A percentile compares a stretch with the other conserved stretches of the same genome.
phyloP scores from a whole-genome alignment of 2,888 invertebrate genomes.

The Andricus quercusramuli region DNA sequence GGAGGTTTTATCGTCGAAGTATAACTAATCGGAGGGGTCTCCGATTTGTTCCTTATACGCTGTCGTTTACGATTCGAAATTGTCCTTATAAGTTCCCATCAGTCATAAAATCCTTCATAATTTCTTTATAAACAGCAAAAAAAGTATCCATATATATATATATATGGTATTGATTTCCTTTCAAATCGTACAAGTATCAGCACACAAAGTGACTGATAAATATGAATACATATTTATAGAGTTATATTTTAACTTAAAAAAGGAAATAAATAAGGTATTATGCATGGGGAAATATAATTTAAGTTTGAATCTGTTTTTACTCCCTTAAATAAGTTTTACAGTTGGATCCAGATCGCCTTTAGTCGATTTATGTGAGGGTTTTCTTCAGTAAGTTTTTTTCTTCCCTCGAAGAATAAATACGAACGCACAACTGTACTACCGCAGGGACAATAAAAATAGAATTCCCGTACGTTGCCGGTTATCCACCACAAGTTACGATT shows the following conservation, averaged over 20 bases:
- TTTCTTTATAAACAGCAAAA: not conserved
- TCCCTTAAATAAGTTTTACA: not conserved
- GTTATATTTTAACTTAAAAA: too few relatives aligned
- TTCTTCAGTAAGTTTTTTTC: not conserved
- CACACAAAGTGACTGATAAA: too few relatives aligned
- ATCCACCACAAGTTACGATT: slow-evolving; percentile 69
- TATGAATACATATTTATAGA: too few relatives aligned
- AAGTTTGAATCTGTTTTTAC: too few relatives aligned
- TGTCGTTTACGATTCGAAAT: slow-evolving; percentile 20
- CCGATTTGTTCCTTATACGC: slow-evolving; percentile 36
- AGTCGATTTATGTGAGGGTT: not conserved
- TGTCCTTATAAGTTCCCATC: slow-evolving; percentile 29
- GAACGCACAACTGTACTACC: slow-evolving; percentile 59
- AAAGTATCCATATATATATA: too few relatives aligned
- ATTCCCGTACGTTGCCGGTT: slow-evolving; percentile 62
- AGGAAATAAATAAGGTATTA: too few relatives aligned
- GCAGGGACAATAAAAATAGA: slow-evolving; percentile 73
- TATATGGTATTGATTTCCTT: too few relatives aligned
- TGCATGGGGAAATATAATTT: too few relatives aligned
- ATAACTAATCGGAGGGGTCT: slow-evolving; percentile 69
- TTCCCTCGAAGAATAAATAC: slow-evolving; percentile 45
- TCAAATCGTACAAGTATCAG: too few relatives aligned
- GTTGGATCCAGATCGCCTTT: not conserved
- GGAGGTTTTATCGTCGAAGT: slow-evolving; percentile 75
- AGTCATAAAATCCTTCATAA: not conserved